These are phyloP conservation scores for Parascotia fuliginaria DNA, from an alignment of 2,888 invertebrate genomes.

Conservation along the genomic window DNA sequence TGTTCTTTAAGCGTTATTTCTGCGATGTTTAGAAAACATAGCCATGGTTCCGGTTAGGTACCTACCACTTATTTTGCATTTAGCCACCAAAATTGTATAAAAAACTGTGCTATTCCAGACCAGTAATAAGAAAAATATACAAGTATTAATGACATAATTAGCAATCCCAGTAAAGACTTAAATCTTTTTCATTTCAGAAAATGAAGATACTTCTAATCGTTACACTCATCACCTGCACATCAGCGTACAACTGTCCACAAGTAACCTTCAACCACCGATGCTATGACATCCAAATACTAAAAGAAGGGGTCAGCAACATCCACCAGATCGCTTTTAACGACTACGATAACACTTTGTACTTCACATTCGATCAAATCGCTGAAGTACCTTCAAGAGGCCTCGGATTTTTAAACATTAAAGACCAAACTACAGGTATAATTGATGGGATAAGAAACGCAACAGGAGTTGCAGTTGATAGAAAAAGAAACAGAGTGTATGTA, in stretches of 20 bases:
- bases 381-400: constrained; percentile 50
- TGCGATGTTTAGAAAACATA: too few relatives aligned
- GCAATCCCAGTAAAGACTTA: too few relatives aligned
- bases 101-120: too few relatives aligned
- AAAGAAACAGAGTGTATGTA: constrained; percentile 63
- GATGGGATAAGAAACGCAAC: constrained; percentile 72
- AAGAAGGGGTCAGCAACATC: constrained; percentile 69
- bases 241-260: constrained; percentile 62
- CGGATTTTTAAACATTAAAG: constrained; percentile 62
- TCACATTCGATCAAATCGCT: constrained; percentile 68
- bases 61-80: too few relatives aligned
- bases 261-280: constrained; percentile 63
- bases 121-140: too few relatives aligned
- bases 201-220: constrained; percentile 50
- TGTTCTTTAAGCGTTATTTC: too few relatives aligned
- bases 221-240: constrained; percentile 41
- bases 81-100: too few relatives aligned
- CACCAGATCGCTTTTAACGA: constrained; percentile 62
- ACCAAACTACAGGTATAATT: constrained; percentile 54
- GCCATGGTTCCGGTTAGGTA: too few relatives aligned
- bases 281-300: constrained; percentile 64
- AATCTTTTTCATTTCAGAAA: constrained; percentile 22
- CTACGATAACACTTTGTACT: constrained; percentile 70
- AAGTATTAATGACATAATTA: too few relatives aligned
- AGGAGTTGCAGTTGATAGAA: constrained; percentile 66